phyloP scores from a whole-genome alignment of 2,888 invertebrate species.

The Ichneumoninae sp. region DNA sequence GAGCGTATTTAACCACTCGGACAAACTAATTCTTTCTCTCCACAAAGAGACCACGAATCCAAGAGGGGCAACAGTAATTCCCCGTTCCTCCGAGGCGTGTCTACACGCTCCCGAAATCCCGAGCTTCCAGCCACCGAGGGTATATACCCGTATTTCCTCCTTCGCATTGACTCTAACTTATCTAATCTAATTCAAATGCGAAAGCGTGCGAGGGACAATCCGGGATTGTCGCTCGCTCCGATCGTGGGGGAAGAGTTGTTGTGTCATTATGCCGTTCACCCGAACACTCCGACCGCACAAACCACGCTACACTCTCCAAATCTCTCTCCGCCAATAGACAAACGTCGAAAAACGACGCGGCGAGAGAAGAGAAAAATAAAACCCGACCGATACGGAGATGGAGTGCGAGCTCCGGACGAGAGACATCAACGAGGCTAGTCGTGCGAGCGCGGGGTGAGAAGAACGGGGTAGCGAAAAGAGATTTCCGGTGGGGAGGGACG shows the following conservation, averaged over 20 bases:
- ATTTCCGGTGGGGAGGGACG: slow-evolving; percentile 22
- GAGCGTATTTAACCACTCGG: no score
- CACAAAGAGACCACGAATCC: no score
- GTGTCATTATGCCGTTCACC: no score
- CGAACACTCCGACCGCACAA: no score
- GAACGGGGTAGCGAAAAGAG: slow-evolving; percentile 36
- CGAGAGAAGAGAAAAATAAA: slow-evolving; percentile 4
- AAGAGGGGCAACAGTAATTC: no score
- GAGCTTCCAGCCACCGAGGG: background rate
- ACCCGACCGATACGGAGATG: background rate
- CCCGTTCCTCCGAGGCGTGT: background rate
- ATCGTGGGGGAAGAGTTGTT: slow-evolving; percentile 7
- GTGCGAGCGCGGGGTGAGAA: slow-evolving; percentile 2
- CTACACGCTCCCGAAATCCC: background rate
- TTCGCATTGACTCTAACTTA: slow-evolving; percentile 83
- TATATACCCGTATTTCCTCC: slow-evolving; percentile 73
- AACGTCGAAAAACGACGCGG: background rate
- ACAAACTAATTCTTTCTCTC: no score
- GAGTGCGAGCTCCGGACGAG: slow-evolving; percentile 25
- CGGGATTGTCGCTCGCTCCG: slow-evolving; percentile 31
- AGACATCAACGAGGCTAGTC: slow-evolving; percentile 48
- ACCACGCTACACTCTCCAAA: background rate
- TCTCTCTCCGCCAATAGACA: background rate
- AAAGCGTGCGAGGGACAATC: slow-evolving; percentile 66
- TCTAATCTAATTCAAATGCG: slow-evolving; percentile 83